phyloP scores from a whole-genome alignment of 2,888 invertebrate species.

The Lacanobia oleracea region DNA sequence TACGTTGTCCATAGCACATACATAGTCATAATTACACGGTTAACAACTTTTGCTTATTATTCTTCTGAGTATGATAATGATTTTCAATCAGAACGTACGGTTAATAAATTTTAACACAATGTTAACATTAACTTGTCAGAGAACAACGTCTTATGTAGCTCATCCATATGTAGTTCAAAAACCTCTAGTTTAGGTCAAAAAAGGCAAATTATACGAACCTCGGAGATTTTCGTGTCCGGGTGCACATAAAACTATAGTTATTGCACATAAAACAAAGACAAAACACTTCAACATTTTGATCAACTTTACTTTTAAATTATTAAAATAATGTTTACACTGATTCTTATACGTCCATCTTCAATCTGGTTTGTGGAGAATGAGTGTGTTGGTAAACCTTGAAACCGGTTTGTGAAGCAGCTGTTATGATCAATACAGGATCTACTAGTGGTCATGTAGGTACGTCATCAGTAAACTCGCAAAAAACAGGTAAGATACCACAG shows the following conservation, averaged over 20 bases:
- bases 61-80: neutral
- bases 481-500: conserved; percentile 27
- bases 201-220: conserved; percentile 65
- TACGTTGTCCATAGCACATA: neutral
- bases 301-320: conserved; percentile 19
- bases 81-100: conserved; percentile 3
- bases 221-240: conserved; percentile 49
- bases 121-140: conserved; percentile 3
- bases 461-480: conserved; percentile 47
- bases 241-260: conserved; percentile 53
- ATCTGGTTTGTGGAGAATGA: conserved; percentile 41
- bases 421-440: conserved; percentile 49
- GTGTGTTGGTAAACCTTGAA: conserved; percentile 32
- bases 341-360: conserved; percentile 45
- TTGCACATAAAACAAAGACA: conserved; percentile 54
- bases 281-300: conserved; percentile 61
- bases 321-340: conserved; percentile 23
- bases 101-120: conserved; percentile 8
- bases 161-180: conserved; percentile 1
- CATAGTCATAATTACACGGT: neutral
- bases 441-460: conserved; percentile 17
- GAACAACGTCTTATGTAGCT: too few species aligned
- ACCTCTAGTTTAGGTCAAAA: conserved; percentile 3
- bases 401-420: conserved; percentile 55
- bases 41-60: neutral